Conservation (phyloP, 2,113 vertebrate genomes). For the Tetraodon nigroviridis region DNA sequence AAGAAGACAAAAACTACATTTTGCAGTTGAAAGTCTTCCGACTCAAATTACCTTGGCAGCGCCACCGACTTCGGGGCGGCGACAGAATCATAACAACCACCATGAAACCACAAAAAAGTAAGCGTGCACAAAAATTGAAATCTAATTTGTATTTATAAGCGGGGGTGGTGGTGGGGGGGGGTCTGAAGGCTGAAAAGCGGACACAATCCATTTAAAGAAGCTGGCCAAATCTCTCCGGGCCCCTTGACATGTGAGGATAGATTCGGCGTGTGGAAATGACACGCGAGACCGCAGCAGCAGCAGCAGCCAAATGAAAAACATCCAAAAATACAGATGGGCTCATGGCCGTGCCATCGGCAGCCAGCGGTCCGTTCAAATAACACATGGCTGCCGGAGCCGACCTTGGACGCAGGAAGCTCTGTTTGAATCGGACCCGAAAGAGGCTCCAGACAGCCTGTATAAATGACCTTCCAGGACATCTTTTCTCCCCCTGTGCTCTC, state of each 20-base stretch:
- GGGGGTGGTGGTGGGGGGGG: not conserved
- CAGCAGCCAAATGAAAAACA: constrained; percentile 10
- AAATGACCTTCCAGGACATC: constrained; percentile 28
- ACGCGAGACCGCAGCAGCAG: constrained; percentile 15
- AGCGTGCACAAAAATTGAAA: constrained; percentile 50
- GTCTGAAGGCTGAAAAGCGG: constrained; percentile 8
- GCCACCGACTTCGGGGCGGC: constrained; percentile 30
- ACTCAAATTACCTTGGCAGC: constrained; percentile 39
- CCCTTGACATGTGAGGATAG: constrained; percentile 3
- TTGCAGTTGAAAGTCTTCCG: constrained; percentile 25
- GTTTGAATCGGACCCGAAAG: constrained; percentile 15
- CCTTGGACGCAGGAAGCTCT: constrained; percentile 26
- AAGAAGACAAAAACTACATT: constrained; percentile 29
- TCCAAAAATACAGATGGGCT: constrained; percentile 14
- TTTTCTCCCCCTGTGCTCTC: constrained; percentile 5
- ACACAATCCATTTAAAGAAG: constrained; percentile 26
- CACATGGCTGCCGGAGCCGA: constrained; percentile 12
- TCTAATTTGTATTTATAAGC: constrained; percentile 33
- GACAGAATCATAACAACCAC: constrained; percentile 58
- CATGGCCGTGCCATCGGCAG: constrained; percentile 7
- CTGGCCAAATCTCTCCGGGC: constrained; percentile 32
- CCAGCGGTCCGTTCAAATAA: constrained; percentile 24
- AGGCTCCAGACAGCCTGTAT: constrained; percentile 57
- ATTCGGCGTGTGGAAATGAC: constrained; percentile 9
- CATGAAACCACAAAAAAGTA: constrained; percentile 51